Base-by-base conservation (phyloP, 1,140 invertebrate genomes). In the Ectropis grisescens region DNA sequence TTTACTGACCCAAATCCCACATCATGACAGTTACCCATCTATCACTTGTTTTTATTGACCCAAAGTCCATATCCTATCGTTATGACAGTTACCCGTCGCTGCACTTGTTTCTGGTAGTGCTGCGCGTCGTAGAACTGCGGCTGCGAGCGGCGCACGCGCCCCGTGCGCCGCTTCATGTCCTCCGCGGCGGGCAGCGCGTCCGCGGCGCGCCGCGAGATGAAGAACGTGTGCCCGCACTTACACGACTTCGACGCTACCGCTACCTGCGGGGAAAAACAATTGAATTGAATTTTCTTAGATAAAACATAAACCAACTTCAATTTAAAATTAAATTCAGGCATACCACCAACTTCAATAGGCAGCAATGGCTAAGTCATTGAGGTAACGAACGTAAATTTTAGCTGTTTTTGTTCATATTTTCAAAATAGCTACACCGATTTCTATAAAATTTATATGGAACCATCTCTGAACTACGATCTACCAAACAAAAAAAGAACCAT, bases 91-190 rank as follows among this genome's bases (percentile, higher is more conserved):
- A 79, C 74, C 33, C 58, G 51, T 41, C 47, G 52, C 30, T 75
- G 75, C 13, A 54, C 49, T 33, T 68, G 56, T 13, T 79, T 79
- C 36, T 84, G 89, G 88, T 82, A 83, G 42, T 93, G 90, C 48
- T 92, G 84, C 5, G 91, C 87, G 83, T 94, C 91, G 49, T 93
- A 94, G 78, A 91, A 94, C 84, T 93, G 90, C 16, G 91, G 91
- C 58, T 92, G 91, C 37, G 91, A 89, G 33, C 92, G 70, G 54
- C 91, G 87, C 9, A 93, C 88, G 35, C 92, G 72, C 48, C 90
- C 90, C 0, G 91, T 93, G 38, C 91, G 76, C 25, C 91, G 56
- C 25, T 86, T 78, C 23, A 84, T 84, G 37, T 86, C 84, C 11
- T 79, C 74, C 0, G 42, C 53, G 0, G 50, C 59, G 0, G 70